A percentile compares a stretch with the other conserved stretches of the same genome.
Evolutionary conservation across 2,113 vertebrate genomes (phyloP).

Genomic region (Phalacrocorax carbo): DNA sequence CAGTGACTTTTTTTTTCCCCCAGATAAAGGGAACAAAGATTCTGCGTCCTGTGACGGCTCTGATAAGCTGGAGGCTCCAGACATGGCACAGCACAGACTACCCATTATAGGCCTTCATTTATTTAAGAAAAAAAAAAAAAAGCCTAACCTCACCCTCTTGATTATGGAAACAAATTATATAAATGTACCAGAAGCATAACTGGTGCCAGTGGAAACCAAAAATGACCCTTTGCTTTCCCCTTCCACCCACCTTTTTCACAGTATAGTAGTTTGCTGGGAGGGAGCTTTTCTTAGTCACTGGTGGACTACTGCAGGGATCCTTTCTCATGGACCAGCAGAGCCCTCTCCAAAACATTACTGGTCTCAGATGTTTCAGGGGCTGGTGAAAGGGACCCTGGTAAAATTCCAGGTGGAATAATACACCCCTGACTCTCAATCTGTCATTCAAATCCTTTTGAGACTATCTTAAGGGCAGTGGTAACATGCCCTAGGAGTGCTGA

Average conservation of each 20-base stretch:
- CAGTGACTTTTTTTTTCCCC: not conserved
- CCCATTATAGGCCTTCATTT: conserved; percentile 17
- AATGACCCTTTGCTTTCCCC: conserved; percentile 39
- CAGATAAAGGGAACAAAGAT: not conserved
- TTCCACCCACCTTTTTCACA: not conserved
- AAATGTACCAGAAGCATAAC: not conserved
- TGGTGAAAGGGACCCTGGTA: not conserved
- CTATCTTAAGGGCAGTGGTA: not conserved
- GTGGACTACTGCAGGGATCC: not conserved
- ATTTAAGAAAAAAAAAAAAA: not conserved
- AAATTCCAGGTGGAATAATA: not conserved
- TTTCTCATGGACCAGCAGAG: not conserved
- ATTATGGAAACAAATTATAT: not conserved
- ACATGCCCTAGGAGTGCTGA: not conserved
- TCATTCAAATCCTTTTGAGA: not conserved
- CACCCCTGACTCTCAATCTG: not conserved
- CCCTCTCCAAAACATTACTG: not conserved
- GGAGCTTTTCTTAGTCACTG: not conserved
- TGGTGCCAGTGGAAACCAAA: conserved; percentile 26
- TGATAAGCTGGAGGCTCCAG: conserved; percentile 48
- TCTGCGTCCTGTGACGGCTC: not conserved
- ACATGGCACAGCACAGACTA: not conserved
- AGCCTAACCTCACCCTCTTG: not conserved
- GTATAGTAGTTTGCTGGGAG: not conserved
- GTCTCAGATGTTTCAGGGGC: not conserved